Base-by-base conservation (phyloP, 2,888 invertebrate genomes). In the Clivina fossor region DNA sequence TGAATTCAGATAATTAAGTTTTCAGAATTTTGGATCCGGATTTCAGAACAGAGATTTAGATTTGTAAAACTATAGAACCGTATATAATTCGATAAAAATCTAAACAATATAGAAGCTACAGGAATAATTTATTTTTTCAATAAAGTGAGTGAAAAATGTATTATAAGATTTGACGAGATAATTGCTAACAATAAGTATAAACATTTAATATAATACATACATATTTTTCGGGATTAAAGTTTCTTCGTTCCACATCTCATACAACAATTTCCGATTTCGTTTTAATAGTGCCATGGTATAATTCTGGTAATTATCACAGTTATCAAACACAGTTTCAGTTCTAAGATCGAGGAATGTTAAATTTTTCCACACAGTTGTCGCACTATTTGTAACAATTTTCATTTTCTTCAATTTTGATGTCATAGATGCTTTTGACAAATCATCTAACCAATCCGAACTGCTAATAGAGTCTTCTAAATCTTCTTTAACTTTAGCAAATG, bases 371-470 rank as follows among this genome's bases (percentile, higher is more conserved):
- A 56, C 20, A 18, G 16, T 8, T 4, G 19, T 19, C 19, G 26
- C 15, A n/a, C 43, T 35, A 26, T n/a, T 15, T 1, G 32, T 22
- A 32, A 16, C 30, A 9, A 58, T 28, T 18, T 44, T 16, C 35
- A 65, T 56, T 15, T 55, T 58, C 0, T 62, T 46, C 4, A 60
- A 33, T 56, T 64, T 64, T 1, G 15, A 33, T 13, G 53, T 28
- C 4, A 63, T 16, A 1, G 54, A 26, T n/a, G 22, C 41, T 51
- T 33, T 58, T 1, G 60, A 56, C n/a, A 11, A 22, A 7, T 49
- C 57, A 40, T 63, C 61, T 7, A 65, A 26, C 65, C 64, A 65
- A 2, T 58, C 46, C 1, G 57, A 18, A 5, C 41, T 4, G 51
- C 20, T n/a, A 62, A 16, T 2, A 35, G 50, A 50, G 5, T 47